These are phyloP conservation scores for Papilio protenor DNA, from an alignment of 2,888 invertebrate genomes.

Conservation along the genomic window DNA sequence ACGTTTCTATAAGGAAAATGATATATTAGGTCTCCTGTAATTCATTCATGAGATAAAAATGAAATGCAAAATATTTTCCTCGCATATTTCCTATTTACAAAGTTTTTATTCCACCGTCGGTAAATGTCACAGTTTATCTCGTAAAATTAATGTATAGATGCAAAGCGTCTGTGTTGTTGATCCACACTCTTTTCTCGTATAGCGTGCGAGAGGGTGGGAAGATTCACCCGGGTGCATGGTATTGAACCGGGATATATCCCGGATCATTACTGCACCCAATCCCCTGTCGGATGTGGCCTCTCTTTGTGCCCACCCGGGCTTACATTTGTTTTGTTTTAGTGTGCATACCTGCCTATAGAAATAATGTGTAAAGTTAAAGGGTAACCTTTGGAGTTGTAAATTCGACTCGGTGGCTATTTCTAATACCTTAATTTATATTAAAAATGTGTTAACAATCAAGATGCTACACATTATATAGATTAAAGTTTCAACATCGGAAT, in stretches of 20 bases:
- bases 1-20: background rate
- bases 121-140: background rate
- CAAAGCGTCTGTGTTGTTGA: constrained; percentile 14
- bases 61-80: background rate
- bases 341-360: background rate
- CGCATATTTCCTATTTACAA: background rate
- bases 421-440: too few species aligned
- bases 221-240: constrained; percentile 21
- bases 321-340: background rate
- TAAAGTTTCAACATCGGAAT: too few species aligned
- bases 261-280: constrained; percentile 19
- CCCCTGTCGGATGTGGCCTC: constrained; percentile 14
- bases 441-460: too few species aligned
- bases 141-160: background rate
- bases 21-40: background rate
- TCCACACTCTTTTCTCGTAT: background rate
- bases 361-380: background rate
- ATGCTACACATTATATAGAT: too few species aligned
- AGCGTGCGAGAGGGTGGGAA: background rate
- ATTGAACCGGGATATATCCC: constrained; percentile 30
- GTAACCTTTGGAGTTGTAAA: background rate
- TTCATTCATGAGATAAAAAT: background rate
- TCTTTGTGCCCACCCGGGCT: background rate
- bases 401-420: too few species aligned
- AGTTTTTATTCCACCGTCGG: background rate